These are phyloP conservation scores for Xerus inauris DNA, from an alignment of 2,113 vertebrate genomes.

Conservation along the genomic window DNA sequence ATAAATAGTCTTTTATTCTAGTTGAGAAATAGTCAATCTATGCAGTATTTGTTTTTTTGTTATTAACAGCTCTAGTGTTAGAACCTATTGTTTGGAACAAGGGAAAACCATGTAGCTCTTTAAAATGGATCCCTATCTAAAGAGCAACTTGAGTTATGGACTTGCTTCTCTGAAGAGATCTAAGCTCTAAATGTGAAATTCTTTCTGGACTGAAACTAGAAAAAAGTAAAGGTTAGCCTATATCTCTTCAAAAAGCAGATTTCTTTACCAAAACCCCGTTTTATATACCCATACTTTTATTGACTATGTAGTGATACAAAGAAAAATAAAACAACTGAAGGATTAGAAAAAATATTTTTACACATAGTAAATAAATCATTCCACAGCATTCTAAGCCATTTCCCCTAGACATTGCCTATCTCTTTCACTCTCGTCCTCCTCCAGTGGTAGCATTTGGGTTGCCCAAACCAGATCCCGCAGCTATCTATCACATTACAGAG, in stretches of 20 bases:
- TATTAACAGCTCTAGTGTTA: neutral
- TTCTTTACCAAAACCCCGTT: neutral
- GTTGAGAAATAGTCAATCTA: neutral
- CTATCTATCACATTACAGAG: slow-evolving; percentile 23
- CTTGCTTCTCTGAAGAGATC: neutral
- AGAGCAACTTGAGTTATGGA: neutral
- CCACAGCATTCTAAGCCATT: neutral
- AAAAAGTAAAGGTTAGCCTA: neutral
- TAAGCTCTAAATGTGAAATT: slow-evolving; percentile 5
- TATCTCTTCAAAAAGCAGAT: neutral
- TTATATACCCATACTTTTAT: neutral
- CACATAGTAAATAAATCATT: neutral
- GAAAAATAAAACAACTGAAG: neutral
- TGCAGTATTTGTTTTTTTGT: neutral
- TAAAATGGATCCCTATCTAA: neutral
- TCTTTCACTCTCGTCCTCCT: slow-evolving; percentile 36
- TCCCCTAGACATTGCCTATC: neutral
- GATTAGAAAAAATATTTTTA: slow-evolving; percentile 1
- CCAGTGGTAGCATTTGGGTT: neutral
- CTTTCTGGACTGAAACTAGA: neutral
- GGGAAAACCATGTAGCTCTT: slow-evolving; percentile 16
- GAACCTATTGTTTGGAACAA: slow-evolving; percentile 11
- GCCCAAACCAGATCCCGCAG: neutral
- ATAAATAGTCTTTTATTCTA: neutral
- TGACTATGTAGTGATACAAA: slow-evolving; percentile 3